Base-by-base conservation (phyloP, 2,888 invertebrate genomes). In the Lydus trimaculatus region DNA sequence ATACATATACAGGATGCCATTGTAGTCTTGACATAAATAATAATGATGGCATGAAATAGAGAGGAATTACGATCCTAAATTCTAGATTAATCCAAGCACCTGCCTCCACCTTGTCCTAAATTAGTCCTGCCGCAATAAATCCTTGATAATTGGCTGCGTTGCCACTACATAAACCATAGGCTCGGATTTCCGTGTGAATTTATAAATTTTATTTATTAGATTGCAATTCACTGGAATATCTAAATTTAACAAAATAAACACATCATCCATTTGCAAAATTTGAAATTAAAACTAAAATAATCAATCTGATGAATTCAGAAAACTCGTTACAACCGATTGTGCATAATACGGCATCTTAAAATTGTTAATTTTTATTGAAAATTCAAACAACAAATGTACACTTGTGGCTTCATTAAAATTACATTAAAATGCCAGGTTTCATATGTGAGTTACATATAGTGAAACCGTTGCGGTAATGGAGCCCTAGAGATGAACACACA, bases 111-210 rank as follows among this genome's bases (percentile, higher is more conserved):
- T 80, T 79, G 79, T 82, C 82, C 82, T 80, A 81, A 83, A 84
- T 84, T 82, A 83, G 82, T 80, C 78, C 74, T 74, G 79, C 78
- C 78, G 81, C 75, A 80, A 84, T 85, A 85, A 85, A 84, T 85
- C 84, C 83, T 79, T 79, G 83, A 83, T 84, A 84, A 85, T 84
- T 84, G 82, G 83, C 80, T 81, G 74, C 78, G 77, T 76, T 76
- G 78, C 78, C 76, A 82, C 78, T 81, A 78, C 78, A 80, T 82
- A 79, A 83, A 80, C 80, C 79, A 82, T 81, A 81, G 82, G 78
- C 77, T 81, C 81, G 76, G 80, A 81, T 82, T 82, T 82, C 81
- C 74, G 69, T 71, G 67, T 70, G 69, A 63, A 69, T 68, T 68
- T 72, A 72, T 68, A 71, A 72, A 76, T 76, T 66, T 73, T 63